Evolutionary conservation across 2,797 vertebrate species (phyloP), one percentile per base, ranked within the genome.

Genomic region (Rachycentron canadum): DNA sequence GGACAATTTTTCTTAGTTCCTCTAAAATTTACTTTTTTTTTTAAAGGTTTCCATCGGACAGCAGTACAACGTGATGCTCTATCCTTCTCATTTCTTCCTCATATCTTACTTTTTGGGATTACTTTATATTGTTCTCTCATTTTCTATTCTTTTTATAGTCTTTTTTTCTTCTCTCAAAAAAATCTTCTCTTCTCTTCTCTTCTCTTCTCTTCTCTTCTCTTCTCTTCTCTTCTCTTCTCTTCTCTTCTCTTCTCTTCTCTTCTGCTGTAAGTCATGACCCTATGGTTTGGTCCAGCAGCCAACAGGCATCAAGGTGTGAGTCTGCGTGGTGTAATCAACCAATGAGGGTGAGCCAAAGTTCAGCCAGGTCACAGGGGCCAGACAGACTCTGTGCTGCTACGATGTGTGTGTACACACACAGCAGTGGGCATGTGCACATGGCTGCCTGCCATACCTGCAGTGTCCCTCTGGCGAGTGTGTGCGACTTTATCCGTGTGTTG

Each of bases 321-420:
- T 58, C 45, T 64, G 71, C 81, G 83, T 68, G 88, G 87, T 87
- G 66, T 26, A 65, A 69, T 73, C 73, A 82, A 55, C 76, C 84
- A 75, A 7, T 40, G 70, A 80, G 81, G 91, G 82, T 92, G 89
- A 93, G 88, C 90, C 90, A 91, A 79, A 83, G 91, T 93, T 89
- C 91, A 93, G 49, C 17, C 74, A 21, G 86, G 86, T 90, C 89
- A 87, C 55, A 10, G 52, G 60, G 84, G 86, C 84, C 67, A 68
- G 66, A 76, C 59, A 10, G 76, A 66, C 61, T 50, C 60, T 53
- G 30, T 40, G 72, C 77, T 25, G 19, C 70, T 32, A 26, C 13
- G 25, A 56, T 73, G 78, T 78, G 78, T 73, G 38, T 73, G 65
- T 4, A 59, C 30, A 25, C 53, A 62, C 9, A 62, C 70, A 58